Evolutionary conservation across 2,113 vertebrate species (phyloP).

Genomic region (Paracyprichromis sp.): DNA sequence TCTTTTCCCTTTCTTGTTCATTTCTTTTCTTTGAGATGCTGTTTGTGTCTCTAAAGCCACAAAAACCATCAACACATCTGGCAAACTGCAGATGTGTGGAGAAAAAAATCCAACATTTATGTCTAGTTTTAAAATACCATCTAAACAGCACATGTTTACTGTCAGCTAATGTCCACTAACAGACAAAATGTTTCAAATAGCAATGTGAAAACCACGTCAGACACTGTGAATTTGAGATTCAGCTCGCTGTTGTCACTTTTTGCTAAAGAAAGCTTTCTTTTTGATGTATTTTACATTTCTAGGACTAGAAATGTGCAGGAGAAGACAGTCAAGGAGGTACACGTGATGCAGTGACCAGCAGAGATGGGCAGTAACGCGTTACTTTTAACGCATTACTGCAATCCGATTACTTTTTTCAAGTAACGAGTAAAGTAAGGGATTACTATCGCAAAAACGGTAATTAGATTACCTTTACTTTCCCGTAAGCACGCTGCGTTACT

Average conservation of each 20-base stretch:
- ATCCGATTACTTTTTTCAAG: too few species aligned
- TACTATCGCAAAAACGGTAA: too few species aligned
- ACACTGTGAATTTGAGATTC: neutral
- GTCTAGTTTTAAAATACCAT: neutral
- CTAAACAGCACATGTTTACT: neutral
- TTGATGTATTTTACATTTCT: neutral
- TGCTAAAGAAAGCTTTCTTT: neutral
- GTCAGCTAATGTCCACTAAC: neutral
- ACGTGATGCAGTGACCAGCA: neutral
- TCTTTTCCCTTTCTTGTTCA: neutral
- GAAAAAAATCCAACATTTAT: neutral
- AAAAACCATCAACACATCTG: neutral
- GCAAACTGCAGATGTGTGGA: neutral
- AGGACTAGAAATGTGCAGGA: neutral
- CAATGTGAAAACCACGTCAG: neutral
- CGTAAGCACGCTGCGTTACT: rapidly evolving
- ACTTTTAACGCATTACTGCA: too few species aligned
- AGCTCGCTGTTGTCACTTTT: neutral
- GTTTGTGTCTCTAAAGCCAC: neutral
- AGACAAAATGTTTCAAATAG: neutral
- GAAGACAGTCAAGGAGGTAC: neutral
- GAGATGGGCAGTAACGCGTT: neutral
- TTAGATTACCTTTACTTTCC: rapidly evolving
- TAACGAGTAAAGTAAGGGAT: rapidly evolving
- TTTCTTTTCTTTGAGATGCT: neutral